Conservation (phyloP, 2,113 vertebrate genomes). For the Mirza zaza region DNA sequence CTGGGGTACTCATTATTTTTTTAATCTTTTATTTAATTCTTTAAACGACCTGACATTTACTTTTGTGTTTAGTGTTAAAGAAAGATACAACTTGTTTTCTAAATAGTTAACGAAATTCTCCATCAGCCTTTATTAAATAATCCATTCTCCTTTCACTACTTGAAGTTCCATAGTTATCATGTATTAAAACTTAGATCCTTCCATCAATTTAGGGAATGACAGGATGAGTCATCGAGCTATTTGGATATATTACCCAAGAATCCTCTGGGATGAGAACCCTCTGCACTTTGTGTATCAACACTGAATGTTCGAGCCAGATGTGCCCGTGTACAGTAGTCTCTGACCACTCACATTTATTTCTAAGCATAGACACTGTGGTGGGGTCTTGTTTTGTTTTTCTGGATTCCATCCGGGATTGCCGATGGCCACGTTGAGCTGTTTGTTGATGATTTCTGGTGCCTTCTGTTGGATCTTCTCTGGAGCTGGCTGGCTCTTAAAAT, state of each 20-base stretch:
- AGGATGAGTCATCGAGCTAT: background rate
- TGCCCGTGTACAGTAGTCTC: fast-evolving
- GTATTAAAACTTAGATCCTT: background rate
- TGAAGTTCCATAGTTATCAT: background rate
- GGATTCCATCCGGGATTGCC: background rate
- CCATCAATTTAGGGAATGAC: background rate
- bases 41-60: background rate
- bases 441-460: background rate
- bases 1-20: background rate
- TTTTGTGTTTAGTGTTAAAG: background rate
- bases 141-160: background rate
- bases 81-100: background rate
- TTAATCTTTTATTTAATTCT: background rate
- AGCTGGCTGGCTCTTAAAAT: background rate
- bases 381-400: background rate
- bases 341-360: background rate
- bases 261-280: background rate
- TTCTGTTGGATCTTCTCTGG: conserved; percentile 10
- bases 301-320: background rate
- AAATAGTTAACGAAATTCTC: conserved; percentile 24
- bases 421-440: background rate
- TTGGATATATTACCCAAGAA: background rate
- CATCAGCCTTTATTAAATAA: background rate
- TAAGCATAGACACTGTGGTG: background rate
- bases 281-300: background rate